Conservation (phyloP, 1,140 invertebrate genomes). For the Cotesia vestalis region DNA sequence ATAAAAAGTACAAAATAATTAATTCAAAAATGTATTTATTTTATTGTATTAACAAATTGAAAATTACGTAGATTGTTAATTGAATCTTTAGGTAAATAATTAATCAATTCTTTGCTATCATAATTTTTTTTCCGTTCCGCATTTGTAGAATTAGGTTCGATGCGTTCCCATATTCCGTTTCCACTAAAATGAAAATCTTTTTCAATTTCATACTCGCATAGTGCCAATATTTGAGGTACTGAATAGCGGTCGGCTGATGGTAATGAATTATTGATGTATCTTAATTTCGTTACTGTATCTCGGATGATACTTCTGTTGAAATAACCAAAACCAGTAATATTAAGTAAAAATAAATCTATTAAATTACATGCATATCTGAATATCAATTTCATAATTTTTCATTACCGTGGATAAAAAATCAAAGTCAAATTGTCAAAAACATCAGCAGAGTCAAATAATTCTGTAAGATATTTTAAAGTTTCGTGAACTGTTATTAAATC, state of each 20-base stretch:
- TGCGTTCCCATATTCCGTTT: slow-evolving; percentile 48
- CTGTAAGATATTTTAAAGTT: slow-evolving; percentile 63
- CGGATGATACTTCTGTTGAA: slow-evolving; percentile 49
- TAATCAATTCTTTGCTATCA: neutral
- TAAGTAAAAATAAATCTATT: no score
- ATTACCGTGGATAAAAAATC: slow-evolving; percentile 64
- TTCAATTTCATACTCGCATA: slow-evolving; percentile 57
- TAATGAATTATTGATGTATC: slow-evolving; percentile 41
- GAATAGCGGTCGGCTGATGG: slow-evolving; percentile 35
- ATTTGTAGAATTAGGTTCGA: neutral
- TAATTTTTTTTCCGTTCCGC: neutral
- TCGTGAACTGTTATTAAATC: slow-evolving; percentile 64
- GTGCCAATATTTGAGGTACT: slow-evolving; percentile 45
- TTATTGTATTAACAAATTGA: slow-evolving; percentile 25
- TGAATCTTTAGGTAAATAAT: slow-evolving; percentile 1
- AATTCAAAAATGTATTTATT: neutral
- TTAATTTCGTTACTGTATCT: slow-evolving; percentile 45
- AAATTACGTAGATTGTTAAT: slow-evolving; percentile 24
- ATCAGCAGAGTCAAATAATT: slow-evolving; percentile 60
- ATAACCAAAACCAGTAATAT: slow-evolving; percentile 15
- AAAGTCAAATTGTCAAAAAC: slow-evolving; percentile 68
- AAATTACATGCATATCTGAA: neutral
- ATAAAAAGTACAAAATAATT: no score
- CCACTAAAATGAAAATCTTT: slow-evolving; percentile 52
- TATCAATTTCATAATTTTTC: slow-evolving; percentile 60